phyloP scores from a whole-genome alignment of 1,140 invertebrate genomes.

The Brachionus plicatilis region DNA sequence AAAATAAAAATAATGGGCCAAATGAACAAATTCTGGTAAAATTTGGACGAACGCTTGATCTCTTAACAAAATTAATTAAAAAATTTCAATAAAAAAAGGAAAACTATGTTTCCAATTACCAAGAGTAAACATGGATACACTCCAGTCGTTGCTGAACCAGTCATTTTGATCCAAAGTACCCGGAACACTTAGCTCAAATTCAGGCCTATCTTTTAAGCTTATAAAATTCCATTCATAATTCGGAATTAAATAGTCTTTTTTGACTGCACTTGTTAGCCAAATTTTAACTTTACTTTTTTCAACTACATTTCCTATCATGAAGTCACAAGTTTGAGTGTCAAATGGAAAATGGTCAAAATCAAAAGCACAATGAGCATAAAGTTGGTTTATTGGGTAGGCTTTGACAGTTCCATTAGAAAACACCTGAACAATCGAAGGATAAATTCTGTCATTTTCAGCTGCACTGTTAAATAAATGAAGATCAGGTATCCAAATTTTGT shows the following conservation, averaged over 20 bases:
- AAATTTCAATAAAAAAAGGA: neutral
- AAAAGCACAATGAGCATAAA: conserved; percentile 34
- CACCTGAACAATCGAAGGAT: conserved; percentile 22
- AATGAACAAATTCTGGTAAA: conserved; percentile 28
- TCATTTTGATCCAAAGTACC: neutral
- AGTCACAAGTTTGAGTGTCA: conserved; percentile 13
- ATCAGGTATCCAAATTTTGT: conserved; percentile 43
- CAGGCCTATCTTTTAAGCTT: neutral
- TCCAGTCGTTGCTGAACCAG: conserved; percentile 30
- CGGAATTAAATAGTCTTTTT: neutral
- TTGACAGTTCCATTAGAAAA: neutral
- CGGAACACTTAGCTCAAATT: conserved; percentile 4
- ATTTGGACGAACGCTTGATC: neutral
- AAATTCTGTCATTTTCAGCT: conserved; percentile 21
- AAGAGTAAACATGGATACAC: conserved; percentile 18
- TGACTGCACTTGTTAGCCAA: neutral
- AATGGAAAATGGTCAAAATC: conserved; percentile 30
- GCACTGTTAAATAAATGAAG: conserved; percentile 42
- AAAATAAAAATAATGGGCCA: conserved; percentile 33
- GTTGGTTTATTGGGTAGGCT: conserved; percentile 27
- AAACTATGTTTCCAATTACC: neutral
- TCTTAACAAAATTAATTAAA: neutral
- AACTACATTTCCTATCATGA: conserved; percentile 22
- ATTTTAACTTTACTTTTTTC: conserved; percentile 10
- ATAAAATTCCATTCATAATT: conserved; percentile 27